These are phyloP conservation scores for Trachymyrmex cornetzi DNA, from an alignment of 1,140 invertebrate genomes.

Conservation along the genomic window DNA sequence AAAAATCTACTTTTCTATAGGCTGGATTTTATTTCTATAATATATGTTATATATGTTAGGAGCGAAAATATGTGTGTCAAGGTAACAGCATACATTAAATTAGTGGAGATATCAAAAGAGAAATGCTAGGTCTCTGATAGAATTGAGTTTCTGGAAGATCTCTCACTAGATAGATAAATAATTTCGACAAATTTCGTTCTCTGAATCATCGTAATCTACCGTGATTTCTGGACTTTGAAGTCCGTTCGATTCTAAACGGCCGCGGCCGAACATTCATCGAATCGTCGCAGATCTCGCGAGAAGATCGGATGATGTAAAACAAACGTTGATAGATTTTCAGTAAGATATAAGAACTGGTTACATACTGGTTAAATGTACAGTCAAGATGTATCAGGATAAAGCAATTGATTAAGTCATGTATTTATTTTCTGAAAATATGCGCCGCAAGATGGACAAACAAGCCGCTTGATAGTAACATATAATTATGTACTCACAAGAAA, in stretches of 20 bases:
- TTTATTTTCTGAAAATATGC: not conserved
- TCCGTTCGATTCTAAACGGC: not conserved
- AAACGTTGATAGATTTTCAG: not conserved
- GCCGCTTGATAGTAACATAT: not conserved
- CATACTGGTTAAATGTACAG: not conserved
- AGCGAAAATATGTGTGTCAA: conserved; percentile 47
- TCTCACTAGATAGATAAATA: not conserved
- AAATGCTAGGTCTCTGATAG: conserved; percentile 26
- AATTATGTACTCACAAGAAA: not conserved
- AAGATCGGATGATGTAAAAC: not conserved
- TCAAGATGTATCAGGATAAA: not conserved
- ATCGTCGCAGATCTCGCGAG: not conserved
- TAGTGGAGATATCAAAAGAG: not conserved
- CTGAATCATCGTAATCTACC: conserved; percentile 56
- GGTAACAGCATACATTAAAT: not conserved
- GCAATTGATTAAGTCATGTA: not conserved
- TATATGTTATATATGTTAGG: not conserved
- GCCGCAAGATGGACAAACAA: not conserved
- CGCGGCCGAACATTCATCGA: not conserved
- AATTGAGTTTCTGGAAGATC: conserved; percentile 22
- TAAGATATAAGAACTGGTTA: conserved; percentile 3
- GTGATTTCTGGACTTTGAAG: conserved; percentile 13
- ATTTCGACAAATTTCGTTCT: conserved; percentile 31
- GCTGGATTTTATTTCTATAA: not conserved
- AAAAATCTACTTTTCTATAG: not conserved